phyloP scores from a whole-genome alignment of 2,113 vertebrate genomes.

The Pongo abelii region DNA sequence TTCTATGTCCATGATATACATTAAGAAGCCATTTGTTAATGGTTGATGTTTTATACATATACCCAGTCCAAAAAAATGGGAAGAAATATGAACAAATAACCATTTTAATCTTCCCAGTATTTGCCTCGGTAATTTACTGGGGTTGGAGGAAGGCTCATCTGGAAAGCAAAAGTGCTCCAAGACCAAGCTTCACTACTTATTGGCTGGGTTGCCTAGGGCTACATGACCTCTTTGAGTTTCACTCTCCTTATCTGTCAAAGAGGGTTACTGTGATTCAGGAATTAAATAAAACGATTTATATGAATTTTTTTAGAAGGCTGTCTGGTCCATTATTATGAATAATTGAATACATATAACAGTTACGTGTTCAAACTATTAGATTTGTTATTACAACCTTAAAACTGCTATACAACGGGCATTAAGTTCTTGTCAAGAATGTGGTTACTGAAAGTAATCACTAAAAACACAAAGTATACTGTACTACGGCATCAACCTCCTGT shows the following conservation, averaged over 20 bases:
- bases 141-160: not conserved
- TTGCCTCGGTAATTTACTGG: not conserved
- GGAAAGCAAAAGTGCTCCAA: not conserved
- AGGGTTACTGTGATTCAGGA: not conserved
- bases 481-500: not conserved
- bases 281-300: not conserved
- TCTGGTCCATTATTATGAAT: not conserved
- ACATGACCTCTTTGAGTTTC: not conserved
- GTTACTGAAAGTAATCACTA: not conserved
- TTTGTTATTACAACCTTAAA: not conserved
- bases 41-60: slow-evolving; percentile 11
- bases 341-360: no score
- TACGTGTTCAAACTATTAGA: not conserved
- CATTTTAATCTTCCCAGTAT: not conserved
- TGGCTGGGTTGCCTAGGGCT: not conserved
- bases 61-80: not conserved
- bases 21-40: not conserved
- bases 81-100: not conserved
- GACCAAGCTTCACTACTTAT: not conserved
- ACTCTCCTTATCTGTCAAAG: not conserved
- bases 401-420: not conserved
- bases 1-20: not conserved
- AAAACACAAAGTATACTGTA: slow-evolving; percentile 1
- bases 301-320: not conserved
- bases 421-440: not conserved